Conservation (phyloP, 37 sponge, comb jelly and placozoan genomes). For the Cladorhizidae sp. region DNA sequence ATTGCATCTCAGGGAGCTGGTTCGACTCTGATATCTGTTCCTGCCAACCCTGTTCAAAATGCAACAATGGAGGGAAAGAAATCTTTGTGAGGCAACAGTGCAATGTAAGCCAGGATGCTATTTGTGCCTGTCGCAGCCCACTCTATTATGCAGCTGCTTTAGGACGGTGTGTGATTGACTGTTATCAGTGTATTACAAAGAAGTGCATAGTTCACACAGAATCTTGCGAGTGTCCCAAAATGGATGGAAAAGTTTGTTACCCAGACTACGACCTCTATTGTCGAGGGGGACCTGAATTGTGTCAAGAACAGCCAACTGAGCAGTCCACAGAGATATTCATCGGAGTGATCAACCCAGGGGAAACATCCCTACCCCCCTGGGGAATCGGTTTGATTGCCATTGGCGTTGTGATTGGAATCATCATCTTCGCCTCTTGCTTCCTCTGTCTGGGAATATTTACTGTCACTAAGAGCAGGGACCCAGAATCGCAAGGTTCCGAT, state of each 20-base stretch:
- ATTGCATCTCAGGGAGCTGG: constrained; percentile 3
- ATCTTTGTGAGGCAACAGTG: not conserved
- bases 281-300: too few relatives aligned
- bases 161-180: constrained; percentile 8
- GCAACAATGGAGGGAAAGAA: not conserved
- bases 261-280: too few relatives aligned
- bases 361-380: constrained; percentile 18
- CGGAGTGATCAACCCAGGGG: too few relatives aligned
- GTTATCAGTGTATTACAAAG: constrained; percentile 10
- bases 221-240: too few relatives aligned
- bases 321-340: too few relatives aligned
- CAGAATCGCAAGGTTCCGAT: not conserved
- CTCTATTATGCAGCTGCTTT: not conserved
- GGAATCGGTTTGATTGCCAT: constrained; percentile 64
- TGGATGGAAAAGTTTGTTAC: too few relatives aligned
- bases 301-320: too few relatives aligned
- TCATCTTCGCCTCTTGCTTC: constrained; percentile 51
- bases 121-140: not conserved
- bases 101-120: not conserved
- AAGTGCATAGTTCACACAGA: not conserved
- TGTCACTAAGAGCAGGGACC: not conserved
- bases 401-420: constrained; percentile 60
- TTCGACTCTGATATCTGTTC: not conserved
- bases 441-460: constrained; percentile 46
- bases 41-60: not conserved